phyloP scores from a whole-genome alignment of 2,113 vertebrate genomes.

The Rhipidura dahli region DNA sequence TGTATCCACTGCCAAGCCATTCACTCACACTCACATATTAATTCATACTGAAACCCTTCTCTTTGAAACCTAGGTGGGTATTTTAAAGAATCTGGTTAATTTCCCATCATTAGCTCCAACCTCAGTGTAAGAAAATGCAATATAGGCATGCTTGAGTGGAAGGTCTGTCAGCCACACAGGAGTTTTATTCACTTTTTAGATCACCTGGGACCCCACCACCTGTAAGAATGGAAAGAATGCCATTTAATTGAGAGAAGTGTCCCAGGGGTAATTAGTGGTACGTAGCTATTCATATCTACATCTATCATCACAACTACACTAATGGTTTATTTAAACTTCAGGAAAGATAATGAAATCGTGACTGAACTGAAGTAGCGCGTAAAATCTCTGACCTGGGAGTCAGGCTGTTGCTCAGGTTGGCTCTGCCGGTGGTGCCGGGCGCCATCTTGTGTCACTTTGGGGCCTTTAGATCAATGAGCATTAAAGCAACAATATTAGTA shows the following conservation, averaged over 20 bases:
- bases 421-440: neutral
- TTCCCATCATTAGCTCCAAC: neutral
- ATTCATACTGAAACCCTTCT: neutral
- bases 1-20: neutral
- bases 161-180: neutral
- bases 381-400: neutral
- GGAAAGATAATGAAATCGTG: neutral
- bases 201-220: neutral
- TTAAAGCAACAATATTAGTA: neutral
- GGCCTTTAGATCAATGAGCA: neutral
- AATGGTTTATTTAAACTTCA: neutral
- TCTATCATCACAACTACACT: neutral
- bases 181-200: neutral
- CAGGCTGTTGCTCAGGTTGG: neutral
- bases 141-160: neutral
- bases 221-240: neutral
- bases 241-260: neutral
- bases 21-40: neutral
- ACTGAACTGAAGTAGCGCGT: neutral
- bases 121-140: neutral
- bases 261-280: neutral
- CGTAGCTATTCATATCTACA: neutral
- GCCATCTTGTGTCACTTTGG: constrained; percentile 39
- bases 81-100: neutral
- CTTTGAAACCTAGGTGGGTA: neutral